These are phyloP conservation scores for Platynereis dumerilii DNA, from an alignment of 2,888 invertebrate genomes.

Conservation along the genomic window DNA sequence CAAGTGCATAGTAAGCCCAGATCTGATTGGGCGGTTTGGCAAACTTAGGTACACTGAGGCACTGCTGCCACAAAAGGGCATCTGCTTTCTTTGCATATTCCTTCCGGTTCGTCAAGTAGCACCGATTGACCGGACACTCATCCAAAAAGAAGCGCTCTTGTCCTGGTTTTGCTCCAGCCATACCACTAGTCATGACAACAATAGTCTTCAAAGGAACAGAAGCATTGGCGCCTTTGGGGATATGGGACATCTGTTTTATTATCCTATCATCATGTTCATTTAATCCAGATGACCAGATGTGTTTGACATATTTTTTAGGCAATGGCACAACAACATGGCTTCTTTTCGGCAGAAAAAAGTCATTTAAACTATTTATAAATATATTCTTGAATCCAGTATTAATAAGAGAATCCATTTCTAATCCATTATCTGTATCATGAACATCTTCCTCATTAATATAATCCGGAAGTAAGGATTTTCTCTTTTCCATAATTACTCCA, in stretches of 20 bases:
- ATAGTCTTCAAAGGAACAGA: not conserved
- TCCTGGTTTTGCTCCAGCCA: conserved; percentile 2
- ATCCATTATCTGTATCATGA: no score
- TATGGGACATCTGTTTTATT: not conserved
- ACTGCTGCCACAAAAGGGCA: conserved; percentile 22
- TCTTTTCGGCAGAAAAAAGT: no score
- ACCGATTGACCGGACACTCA: conserved; percentile 31
- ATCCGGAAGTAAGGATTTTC: no score
- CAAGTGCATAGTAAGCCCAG: conserved; percentile 92
- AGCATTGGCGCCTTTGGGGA: not conserved
- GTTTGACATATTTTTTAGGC: not conserved
- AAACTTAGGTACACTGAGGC: not conserved
- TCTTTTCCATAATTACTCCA: no score
- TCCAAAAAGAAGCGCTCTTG: conserved; percentile 10
- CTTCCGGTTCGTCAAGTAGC: conserved; percentile 25
- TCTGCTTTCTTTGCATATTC: conserved; percentile 15
- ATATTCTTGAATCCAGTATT: no score
- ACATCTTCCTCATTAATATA: no score
- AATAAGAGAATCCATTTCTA: no score
- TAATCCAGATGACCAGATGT: conserved; percentile 10
- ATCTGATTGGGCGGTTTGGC: conserved; percentile 30
- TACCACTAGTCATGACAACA: not conserved
- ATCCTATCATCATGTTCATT: conserved; percentile 15
- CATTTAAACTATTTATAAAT: no score
- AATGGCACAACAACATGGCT: no score